Evolutionary conservation across 1,140 invertebrate species (phyloP).

Genomic region (Phymorhynchus buccinoides): DNA sequence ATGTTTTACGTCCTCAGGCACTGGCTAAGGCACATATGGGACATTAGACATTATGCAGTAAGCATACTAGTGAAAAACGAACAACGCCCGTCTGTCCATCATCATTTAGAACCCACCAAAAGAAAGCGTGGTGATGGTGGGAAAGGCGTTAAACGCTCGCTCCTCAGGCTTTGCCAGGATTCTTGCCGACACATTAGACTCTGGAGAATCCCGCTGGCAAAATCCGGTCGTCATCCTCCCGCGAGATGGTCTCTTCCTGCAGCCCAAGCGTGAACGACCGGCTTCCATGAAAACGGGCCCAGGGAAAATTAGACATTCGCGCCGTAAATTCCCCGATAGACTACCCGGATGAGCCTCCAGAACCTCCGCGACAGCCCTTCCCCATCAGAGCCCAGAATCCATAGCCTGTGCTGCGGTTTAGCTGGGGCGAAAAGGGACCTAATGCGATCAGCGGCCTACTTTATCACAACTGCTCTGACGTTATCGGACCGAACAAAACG

Average conservation of each 20-base stretch:
- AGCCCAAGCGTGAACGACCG: not conserved
- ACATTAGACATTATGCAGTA: no score
- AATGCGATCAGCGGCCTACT: slow-evolving; percentile 30
- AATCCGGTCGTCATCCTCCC: not conserved
- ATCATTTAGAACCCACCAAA: no score
- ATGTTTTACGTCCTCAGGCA: no score
- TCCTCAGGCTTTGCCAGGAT: not conserved
- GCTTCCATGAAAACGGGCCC: not conserved
- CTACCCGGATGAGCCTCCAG: not conserved
- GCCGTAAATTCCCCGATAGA: not conserved
- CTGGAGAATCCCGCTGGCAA: not conserved
- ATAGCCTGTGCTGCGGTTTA: slow-evolving; percentile 2
- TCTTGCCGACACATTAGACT: slow-evolving; percentile 7
- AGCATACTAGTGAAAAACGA: no score
- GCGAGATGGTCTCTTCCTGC: not conserved
- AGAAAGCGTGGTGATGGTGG: not conserved
- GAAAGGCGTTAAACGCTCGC: not conserved
- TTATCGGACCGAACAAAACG: slow-evolving; percentile 29
- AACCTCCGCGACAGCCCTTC: not conserved
- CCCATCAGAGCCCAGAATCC: not conserved
- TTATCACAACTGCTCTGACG: slow-evolving; percentile 31
- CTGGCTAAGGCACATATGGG: no score
- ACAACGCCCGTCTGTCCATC: no score
- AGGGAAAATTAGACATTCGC: not conserved
- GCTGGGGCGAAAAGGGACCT: not conserved